Evolutionary conservation across 2,113 vertebrate genomes (phyloP), one percentile per base, ranked within the genome.

Genomic region (human (Homo sapiens)): DNA sequence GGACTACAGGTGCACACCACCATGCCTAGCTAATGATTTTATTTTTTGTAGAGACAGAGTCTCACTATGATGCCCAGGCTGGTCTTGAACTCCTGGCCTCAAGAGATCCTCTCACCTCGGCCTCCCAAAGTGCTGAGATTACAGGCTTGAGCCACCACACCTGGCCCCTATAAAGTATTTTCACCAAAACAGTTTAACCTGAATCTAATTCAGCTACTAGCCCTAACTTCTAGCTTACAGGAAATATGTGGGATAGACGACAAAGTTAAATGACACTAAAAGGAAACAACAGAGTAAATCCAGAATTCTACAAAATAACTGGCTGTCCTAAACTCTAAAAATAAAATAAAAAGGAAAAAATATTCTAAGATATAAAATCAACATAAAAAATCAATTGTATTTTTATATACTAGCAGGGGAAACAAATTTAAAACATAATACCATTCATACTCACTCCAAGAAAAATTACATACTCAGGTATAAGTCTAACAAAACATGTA

Each of bases 301-400:
- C 25, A 95, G n/a, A 90, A 84, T 75, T 75, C 30, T 96, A 92
- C 10, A 92, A 61, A 94, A 92, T 76, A 90, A 48, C 8, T 87
- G 81, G 32, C 50, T 68, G 66, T 32, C 32, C 35, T 76, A 14
- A 5, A 84, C 8, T 73, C 83, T 40, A 81, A 1, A 73, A 92
- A 55, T 59, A n/a, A 38, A 45, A 82, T 32, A 55, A n/a, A 23
- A n/a, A 66, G 4, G 6, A 27, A 35, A 35, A 45, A 27, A 38
- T 22, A 38, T 61, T 43, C 43, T 43, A 76, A 75, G 66, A 50
- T 38, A 83, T 66, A 97, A 96, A 95, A 82, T 81, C 40, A 68
- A 72, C 12, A 75, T 32, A 66, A 89, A 75, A 84, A 97, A 89
- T 72, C 57, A 61, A 64, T 6, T 38, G 2, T 50, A 78, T 94